These are phyloP conservation scores for Trichomycterus rosablanca DNA, from an alignment of 2,113 vertebrate genomes.

Conservation along the genomic window DNA sequence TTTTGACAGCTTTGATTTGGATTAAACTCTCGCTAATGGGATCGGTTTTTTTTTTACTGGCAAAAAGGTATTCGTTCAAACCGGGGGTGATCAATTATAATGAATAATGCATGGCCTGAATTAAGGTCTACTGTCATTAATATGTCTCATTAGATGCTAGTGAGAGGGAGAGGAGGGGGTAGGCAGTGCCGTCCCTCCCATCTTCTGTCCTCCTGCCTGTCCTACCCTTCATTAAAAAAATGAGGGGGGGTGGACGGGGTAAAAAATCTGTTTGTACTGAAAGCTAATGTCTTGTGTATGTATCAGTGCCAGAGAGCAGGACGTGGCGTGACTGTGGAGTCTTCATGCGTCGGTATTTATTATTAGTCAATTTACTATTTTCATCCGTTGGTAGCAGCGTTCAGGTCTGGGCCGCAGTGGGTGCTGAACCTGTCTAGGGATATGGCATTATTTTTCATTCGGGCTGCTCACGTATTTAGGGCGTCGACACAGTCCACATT, in stretches of 20 bases:
- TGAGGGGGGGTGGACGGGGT: too few relatives aligned
- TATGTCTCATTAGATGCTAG: constrained; percentile 97
- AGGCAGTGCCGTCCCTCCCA: constrained; percentile 36
- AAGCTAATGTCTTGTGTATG: constrained; percentile 58
- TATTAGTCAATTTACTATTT: too few relatives aligned
- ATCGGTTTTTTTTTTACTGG: constrained; percentile 95
- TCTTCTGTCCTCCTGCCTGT: constrained; percentile 37
- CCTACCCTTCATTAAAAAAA: constrained; percentile 42
- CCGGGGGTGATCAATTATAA: constrained; percentile 94
- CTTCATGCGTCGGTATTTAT: too few relatives aligned
- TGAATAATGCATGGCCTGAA: constrained; percentile 97
- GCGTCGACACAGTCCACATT: too few relatives aligned
- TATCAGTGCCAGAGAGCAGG: constrained; percentile 60
- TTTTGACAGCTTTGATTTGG: constrained; percentile 95
- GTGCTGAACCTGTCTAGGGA: too few relatives aligned
- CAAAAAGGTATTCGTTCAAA: constrained; percentile 82
- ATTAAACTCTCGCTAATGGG: constrained; percentile 91
- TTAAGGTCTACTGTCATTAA: constrained; percentile 94
- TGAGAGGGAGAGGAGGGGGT: constrained; percentile 68
- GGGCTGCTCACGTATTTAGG: too few relatives aligned
- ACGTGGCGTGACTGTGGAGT: too few relatives aligned
- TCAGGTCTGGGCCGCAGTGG: too few relatives aligned
- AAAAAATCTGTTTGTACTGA: constrained; percentile 61
- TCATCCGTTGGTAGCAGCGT: too few relatives aligned
- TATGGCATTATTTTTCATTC: too few relatives aligned